phyloP scores from a whole-genome alignment of 2,888 invertebrate species.

The Rotaria sp. region DNA sequence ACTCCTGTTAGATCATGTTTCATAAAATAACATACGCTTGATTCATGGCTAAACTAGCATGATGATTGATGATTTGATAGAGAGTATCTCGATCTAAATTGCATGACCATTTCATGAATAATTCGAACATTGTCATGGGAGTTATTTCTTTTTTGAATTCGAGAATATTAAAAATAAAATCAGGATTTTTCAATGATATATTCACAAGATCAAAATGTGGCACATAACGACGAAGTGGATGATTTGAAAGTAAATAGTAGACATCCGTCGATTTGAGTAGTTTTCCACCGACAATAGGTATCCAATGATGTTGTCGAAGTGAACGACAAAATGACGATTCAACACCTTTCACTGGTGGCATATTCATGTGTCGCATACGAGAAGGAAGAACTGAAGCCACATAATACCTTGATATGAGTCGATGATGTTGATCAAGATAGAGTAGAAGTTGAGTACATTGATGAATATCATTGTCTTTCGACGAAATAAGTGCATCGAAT shows the following conservation, averaged over 20 bases:
- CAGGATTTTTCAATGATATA: not conserved
- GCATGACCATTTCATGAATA: slow-evolving; percentile 4
- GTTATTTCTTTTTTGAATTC: not conserved
- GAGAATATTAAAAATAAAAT: not conserved
- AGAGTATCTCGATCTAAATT: not conserved
- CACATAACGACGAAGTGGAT: not conserved
- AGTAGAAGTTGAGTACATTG: not conserved
- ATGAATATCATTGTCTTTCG: not conserved
- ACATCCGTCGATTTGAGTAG: not conserved
- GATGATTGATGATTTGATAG: too few species aligned
- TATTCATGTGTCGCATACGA: not conserved
- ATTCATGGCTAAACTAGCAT: too few species aligned
- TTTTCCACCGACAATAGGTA: not conserved
- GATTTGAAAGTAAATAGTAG: not conserved
- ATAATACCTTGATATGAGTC: not conserved
- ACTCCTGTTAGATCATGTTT: too few species aligned
- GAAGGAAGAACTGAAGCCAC: not conserved
- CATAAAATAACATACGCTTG: too few species aligned
- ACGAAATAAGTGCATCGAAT: not conserved
- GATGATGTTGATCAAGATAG: not conserved
- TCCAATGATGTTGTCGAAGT: not conserved
- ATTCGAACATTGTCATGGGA: not conserved
- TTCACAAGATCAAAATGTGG: not conserved
- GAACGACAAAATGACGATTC: not conserved
- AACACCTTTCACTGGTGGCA: not conserved